These are phyloP conservation scores for Harpalus rufipes DNA, from an alignment of 2,888 invertebrate genomes.

Conservation along the genomic window DNA sequence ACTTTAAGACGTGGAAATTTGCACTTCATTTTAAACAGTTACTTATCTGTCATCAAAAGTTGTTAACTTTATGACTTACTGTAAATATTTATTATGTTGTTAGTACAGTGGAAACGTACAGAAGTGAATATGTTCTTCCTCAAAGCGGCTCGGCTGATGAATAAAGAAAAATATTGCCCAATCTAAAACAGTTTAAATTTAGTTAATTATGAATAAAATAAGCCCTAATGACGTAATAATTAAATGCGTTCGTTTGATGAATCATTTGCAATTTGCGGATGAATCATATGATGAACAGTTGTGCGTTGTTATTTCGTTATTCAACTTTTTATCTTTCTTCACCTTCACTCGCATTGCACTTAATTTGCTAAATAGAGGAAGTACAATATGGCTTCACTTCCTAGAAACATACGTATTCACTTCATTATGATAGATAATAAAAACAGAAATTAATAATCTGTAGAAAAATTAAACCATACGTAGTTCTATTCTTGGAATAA, in stretches of 20 bases:
- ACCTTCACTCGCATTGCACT: slow-evolving; percentile 36
- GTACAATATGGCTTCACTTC: neutral
- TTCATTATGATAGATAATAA: no score
- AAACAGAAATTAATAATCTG: no score
- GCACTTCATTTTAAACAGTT: no score
- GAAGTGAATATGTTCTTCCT: neutral
- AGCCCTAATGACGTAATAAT: slow-evolving; percentile 45
- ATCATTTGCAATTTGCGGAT: slow-evolving; percentile 43
- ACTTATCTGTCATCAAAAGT: no score
- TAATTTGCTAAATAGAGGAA: slow-evolving; percentile 41
- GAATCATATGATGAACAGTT: slow-evolving; percentile 48
- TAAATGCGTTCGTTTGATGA: slow-evolving; percentile 41
- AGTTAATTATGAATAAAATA: slow-evolving; percentile 50
- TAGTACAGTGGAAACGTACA: neutral
- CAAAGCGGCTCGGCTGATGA: neutral
- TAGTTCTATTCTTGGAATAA: no score
- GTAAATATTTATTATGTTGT: no score
- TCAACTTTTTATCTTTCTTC: slow-evolving; percentile 43
- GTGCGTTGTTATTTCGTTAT: slow-evolving; percentile 45
- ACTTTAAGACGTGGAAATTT: no score
- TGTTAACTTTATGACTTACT: no score
- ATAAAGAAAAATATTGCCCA: slow-evolving; percentile 21
- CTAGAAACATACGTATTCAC: neutral
- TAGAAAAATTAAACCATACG: neutral
- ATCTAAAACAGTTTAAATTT: slow-evolving; percentile 28